Base-by-base conservation (phyloP, 2,888 invertebrate genomes). In the Amblyteles armatorius region DNA sequence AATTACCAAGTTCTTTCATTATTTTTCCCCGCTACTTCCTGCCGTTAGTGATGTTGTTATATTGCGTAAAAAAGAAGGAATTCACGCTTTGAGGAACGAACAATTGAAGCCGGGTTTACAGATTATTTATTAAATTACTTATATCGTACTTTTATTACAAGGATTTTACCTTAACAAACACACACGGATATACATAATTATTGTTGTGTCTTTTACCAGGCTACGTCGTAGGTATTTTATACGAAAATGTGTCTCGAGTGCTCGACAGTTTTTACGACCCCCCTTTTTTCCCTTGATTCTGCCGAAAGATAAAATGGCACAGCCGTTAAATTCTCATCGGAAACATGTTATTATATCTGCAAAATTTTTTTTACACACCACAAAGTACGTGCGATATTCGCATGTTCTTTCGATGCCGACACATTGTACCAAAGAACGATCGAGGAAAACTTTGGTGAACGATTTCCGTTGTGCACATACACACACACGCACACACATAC, bases 61-160 rank as follows among this genome's bases (percentile, higher is more conserved):
- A 19, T 55, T 7, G 22, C 22, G 22, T 6, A 55, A 55, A 22
- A 52, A 19, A 19, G 2, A 19, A 44, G 44, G 22, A 19, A 3
- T 57, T 57, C 22, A 36, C 33, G n/a, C 11, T n/a, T 72, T 22
- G 6, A 36, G 13, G 22, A 26, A 36, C 19, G 11, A 72, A 57
- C 40, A 44, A 63, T 60, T 44, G 13, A 22, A 33, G 79, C 86
- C 80, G 85, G 74, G 86, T 86, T 88, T 80, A 88, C 81, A 79
- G 86, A 84, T 90, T 89, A 89, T 91, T 91, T 90, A 89, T 91
- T 90, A 91, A 91, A 91, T 87, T 82, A 85, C 84, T 88, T 86
- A 84, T 79, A 65, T 73, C 84, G 89, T 89, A 90, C 87, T 92
- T 91, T 91, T 91, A 90, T 92, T 92, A 92, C 92, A 92, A 91